Conservation (phyloP, 2,797 vertebrate genomes). For the Craterocephalus amniculus region DNA sequence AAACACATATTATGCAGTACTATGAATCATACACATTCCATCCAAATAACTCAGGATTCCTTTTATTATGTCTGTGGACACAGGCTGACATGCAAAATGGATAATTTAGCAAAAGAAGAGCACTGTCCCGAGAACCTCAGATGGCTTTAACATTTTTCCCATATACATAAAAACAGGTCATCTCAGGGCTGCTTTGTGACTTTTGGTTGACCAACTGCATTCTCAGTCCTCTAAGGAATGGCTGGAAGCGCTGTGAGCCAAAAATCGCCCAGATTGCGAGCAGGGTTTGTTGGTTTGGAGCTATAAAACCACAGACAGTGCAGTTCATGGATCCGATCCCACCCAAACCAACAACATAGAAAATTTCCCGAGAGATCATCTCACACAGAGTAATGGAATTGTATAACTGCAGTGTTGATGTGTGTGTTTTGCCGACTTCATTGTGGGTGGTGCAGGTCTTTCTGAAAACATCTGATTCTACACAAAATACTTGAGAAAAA, state of each 20-base stretch:
- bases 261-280: conserved; percentile 46
- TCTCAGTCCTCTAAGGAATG: conserved; percentile 8
- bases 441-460: neutral
- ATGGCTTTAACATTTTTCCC: neutral
- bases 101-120: conserved; percentile 6
- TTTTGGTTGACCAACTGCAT: conserved; percentile 35
- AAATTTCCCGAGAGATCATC: conserved; percentile 8
- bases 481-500: neutral
- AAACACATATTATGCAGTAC: conserved; percentile 29
- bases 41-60: conserved; percentile 18
- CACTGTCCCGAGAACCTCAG: neutral
- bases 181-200: conserved; percentile 43
- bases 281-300: conserved; percentile 42
- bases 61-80: conserved; percentile 24
- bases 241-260: conserved; percentile 25
- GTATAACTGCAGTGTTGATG: conserved; percentile 24
- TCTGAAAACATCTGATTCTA: neutral
- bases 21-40: conserved; percentile 37
- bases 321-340: conserved; percentile 40
- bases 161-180: conserved; percentile 40
- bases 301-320: conserved; percentile 36
- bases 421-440: conserved; percentile 8
- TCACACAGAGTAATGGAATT: conserved; percentile 17
- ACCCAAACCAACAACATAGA: conserved; percentile 44
- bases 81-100: conserved; percentile 15